Conservation (phyloP, 2,888 invertebrate genomes). For the Eugnorisma glareosa region DNA sequence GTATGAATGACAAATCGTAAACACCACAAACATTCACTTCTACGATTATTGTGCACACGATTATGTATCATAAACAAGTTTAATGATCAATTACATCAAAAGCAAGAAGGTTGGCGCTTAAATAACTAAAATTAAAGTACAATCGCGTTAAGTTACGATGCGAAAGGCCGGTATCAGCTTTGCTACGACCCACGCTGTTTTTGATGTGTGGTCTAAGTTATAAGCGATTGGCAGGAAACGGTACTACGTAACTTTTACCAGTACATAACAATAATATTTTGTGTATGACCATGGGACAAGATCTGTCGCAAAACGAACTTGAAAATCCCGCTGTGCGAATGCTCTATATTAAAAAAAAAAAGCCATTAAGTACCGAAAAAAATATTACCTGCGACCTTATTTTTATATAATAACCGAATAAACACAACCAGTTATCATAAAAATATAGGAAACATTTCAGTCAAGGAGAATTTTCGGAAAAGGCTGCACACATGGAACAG, state of each 20-base stretch:
- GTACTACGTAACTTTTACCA: neutral
- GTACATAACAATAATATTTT: too few relatives aligned
- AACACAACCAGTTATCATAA: neutral
- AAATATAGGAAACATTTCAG: neutral
- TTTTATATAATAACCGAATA: neutral
- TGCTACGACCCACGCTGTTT: slow-evolving; percentile 75
- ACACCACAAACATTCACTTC: slow-evolving; percentile 40
- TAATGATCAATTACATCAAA: slow-evolving; percentile 69
- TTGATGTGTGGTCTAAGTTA: slow-evolving; percentile 45
- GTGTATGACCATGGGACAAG: neutral
- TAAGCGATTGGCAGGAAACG: neutral
- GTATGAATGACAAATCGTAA: slow-evolving; percentile 38
- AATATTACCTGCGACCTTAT: neutral
- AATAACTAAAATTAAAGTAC: slow-evolving; percentile 77
- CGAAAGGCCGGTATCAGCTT: slow-evolving; percentile 76
- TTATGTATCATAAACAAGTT: slow-evolving; percentile 57
- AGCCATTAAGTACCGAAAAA: neutral
- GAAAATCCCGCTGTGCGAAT: neutral
- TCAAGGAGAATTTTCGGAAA: neutral
- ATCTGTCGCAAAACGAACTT: neutral
- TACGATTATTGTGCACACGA: slow-evolving; percentile 42
- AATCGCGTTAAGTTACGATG: slow-evolving; percentile 75
- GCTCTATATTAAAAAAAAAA: too few relatives aligned
- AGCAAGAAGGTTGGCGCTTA: slow-evolving; percentile 68
- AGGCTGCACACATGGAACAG: neutral